Evolutionary conservation across 2,113 vertebrate genomes (phyloP).

Genomic region (Girardinichthys multiradiatus): DNA sequence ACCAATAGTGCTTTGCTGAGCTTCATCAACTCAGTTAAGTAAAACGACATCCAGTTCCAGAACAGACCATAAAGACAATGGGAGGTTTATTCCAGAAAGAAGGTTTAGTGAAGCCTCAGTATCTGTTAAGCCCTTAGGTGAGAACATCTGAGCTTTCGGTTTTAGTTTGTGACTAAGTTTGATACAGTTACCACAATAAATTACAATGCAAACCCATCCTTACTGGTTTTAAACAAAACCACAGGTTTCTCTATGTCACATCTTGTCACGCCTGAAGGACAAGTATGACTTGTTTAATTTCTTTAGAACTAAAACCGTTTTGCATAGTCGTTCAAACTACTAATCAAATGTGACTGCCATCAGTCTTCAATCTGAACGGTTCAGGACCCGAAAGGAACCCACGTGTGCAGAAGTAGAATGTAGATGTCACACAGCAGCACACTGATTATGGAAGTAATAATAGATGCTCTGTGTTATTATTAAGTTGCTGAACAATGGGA

Average conservation of each 20-base stretch:
- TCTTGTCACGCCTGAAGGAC: background rate
- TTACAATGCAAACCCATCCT: background rate
- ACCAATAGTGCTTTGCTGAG: slow-evolving; percentile 47
- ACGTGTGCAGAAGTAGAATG: too few species aligned
- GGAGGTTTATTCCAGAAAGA: slow-evolving; percentile 11
- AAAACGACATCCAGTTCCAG: slow-evolving; percentile 21
- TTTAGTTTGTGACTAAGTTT: slow-evolving; percentile 1
- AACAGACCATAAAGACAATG: slow-evolving; percentile 4
- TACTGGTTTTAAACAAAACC: background rate
- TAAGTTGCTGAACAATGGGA: too few species aligned
- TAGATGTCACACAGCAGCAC: too few species aligned
- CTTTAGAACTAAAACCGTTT: background rate
- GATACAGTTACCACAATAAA: background rate
- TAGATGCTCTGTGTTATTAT: too few species aligned
- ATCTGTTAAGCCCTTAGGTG: slow-evolving; percentile 20
- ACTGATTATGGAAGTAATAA: too few species aligned
- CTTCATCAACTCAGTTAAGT: slow-evolving; percentile 43
- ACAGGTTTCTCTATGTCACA: background rate
- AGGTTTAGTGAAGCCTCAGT: slow-evolving; percentile 21
- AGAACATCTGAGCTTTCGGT: slow-evolving; percentile 8
- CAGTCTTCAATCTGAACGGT: too few species aligned
- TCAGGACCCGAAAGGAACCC: too few species aligned
- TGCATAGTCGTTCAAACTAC: too few species aligned
- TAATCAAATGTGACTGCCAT: too few species aligned
- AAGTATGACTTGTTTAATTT: slow-evolving; percentile 3